These are phyloP conservation scores for Dreissena polymorpha DNA, from an alignment of 1,140 invertebrate species.

Conservation along the genomic window DNA sequence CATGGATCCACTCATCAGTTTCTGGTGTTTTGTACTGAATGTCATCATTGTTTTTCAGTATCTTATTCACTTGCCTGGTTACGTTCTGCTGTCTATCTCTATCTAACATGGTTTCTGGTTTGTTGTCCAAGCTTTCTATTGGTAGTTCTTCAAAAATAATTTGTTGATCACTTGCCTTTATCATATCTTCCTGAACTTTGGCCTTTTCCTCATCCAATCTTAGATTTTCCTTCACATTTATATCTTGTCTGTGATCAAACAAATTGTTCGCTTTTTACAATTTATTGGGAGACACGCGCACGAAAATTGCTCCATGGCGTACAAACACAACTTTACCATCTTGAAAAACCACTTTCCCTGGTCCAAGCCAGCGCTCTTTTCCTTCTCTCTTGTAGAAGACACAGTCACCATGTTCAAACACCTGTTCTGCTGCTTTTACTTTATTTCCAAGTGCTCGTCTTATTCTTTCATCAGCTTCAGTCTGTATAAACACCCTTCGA, in stretches of 20 bases:
- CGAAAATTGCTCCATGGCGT: conserved; percentile 57
- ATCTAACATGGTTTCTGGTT: conserved; percentile 17
- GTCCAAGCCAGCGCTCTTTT: conserved; percentile 46
- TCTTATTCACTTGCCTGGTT: conserved; percentile 14
- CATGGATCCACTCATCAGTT: conserved; percentile 26
- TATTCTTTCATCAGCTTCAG: conserved; percentile 53
- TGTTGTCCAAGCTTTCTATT: conserved; percentile 1
- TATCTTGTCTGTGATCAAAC: conserved; percentile 16
- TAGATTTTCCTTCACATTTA: conserved; percentile 5
- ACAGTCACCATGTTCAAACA: conserved; percentile 52
- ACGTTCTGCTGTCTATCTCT: conserved; percentile 11
- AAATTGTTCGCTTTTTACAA: conserved; percentile 44
- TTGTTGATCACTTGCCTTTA: not conserved
- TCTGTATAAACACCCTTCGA: conserved; percentile 47
- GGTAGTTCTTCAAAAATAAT: conserved; percentile 33
- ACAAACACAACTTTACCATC: conserved; percentile 57
- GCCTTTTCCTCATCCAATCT: conserved; percentile 1
- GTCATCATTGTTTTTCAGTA: conserved; percentile 32
- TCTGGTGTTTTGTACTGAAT: conserved; percentile 45
- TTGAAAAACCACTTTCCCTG: conserved; percentile 49
- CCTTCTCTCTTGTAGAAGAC: conserved; percentile 60
- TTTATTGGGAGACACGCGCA: conserved; percentile 47
- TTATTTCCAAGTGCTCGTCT: conserved; percentile 49
- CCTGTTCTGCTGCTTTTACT: conserved; percentile 56
- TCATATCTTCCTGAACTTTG: conserved; percentile 9